Evolutionary conservation across 1,140 invertebrate species (phyloP), one percentile per base, ranked within the genome.

Genomic region (Prorops nasuta): DNA sequence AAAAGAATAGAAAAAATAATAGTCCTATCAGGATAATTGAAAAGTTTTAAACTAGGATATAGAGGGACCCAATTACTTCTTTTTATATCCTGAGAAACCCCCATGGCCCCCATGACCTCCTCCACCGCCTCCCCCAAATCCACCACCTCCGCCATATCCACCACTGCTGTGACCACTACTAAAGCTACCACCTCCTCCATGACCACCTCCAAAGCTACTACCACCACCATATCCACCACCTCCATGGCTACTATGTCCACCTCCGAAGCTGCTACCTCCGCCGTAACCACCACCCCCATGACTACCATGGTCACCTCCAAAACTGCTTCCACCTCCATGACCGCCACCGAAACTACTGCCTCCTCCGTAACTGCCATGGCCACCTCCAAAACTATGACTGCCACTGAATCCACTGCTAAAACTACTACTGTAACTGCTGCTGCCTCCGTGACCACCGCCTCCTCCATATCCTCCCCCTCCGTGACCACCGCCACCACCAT

Each of bases 21-120:
- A n/a, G n/a, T n/a, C n/a, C n/a, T n/a, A n/a, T n/a, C n/a, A n/a
- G n/a, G n/a, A n/a, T n/a, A n/a, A n/a, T n/a, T n/a, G n/a, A n/a
- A n/a, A n/a, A n/a, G n/a, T n/a, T n/a, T n/a, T n/a, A n/a, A n/a
- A n/a, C n/a, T n/a, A n/a, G n/a, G n/a, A n/a, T n/a, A n/a, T n/a
- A n/a, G n/a, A n/a, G n/a, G n/a, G n/a, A n/a, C n/a, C n/a, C n/a
- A 54, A 64, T 44, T 63, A 60, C 31, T 51, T 55, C 18, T 66
- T 60, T 17, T 62, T 54, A 16, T 66, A 66, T 20, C 64, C 60
- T 1, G 56, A 44, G 36, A 65, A 63, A 22, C 64, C 60, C 3
- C 52, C 44, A 3, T 21, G n/a, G 12, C 58, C 57, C 1, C 47
- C 44, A 4, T 40, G 20, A 17, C 22, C 18, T 9, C 55, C 46